Evolutionary conservation across 2,113 vertebrate species (phyloP).

Genomic region (Trematocara unimaculatum): DNA sequence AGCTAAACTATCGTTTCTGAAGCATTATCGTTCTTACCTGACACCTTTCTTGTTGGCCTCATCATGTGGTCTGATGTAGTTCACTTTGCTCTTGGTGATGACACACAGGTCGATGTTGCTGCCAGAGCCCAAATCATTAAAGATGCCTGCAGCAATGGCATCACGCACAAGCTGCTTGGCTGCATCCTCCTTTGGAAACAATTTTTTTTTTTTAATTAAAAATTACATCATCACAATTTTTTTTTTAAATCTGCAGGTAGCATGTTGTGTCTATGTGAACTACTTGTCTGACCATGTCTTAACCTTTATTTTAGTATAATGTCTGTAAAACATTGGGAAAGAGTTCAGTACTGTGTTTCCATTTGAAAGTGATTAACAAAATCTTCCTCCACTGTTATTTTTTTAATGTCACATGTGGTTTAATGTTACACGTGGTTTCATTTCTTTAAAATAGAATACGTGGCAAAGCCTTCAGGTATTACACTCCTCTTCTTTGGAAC

Average conservation of each 20-base stretch:
- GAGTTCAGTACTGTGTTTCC: neutral
- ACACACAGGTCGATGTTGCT: slow-evolving; percentile 96
- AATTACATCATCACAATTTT: neutral
- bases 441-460: neutral
- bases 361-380: neutral
- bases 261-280: neutral
- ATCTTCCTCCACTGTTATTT: neutral
- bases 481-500: neutral
- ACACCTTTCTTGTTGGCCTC: slow-evolving; percentile 92
- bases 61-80: slow-evolving; percentile 87
- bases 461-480: neutral
- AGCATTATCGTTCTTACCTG: slow-evolving; percentile 67
- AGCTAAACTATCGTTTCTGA: neutral
- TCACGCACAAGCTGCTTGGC: slow-evolving; percentile 90
- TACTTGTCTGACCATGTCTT: neutral
- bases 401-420: neutral
- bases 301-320: neutral
- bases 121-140: slow-evolving; percentile 93
- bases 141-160: slow-evolving; percentile 92
- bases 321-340: neutral
- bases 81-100: slow-evolving; percentile 88
- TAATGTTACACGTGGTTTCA: neutral
- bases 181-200: slow-evolving; percentile 79
- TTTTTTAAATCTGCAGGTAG: neutral
- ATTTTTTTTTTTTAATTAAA: rapidly evolving